These are phyloP conservation scores for Venustaconcha ellipsiformis DNA, from an alignment of 1,140 invertebrate genomes.

Conservation along the genomic window DNA sequence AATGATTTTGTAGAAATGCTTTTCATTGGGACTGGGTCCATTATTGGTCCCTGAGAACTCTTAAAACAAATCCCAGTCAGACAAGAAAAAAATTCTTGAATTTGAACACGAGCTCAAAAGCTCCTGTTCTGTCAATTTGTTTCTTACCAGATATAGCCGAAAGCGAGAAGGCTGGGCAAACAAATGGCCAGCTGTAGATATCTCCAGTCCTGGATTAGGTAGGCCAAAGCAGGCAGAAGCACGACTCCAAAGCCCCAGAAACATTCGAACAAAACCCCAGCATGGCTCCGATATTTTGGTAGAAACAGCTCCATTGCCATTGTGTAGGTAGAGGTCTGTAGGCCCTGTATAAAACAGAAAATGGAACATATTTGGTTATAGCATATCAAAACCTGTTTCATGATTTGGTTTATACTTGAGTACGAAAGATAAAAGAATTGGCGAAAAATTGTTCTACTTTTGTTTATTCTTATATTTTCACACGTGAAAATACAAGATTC, in stretches of 20 bases:
- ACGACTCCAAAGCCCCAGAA: constrained; percentile 68
- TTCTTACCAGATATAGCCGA: constrained; percentile 56
- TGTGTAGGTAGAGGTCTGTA: constrained; percentile 57
- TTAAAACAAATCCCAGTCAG: no score
- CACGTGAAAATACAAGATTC: no score
- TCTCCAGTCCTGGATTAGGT: constrained; percentile 67
- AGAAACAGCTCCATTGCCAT: constrained; percentile 68
- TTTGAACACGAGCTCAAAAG: neutral
- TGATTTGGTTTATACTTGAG: no score
- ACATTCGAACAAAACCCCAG: constrained; percentile 67
- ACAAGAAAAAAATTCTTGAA: no score
- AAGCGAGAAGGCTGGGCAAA: constrained; percentile 44
- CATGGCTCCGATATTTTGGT: constrained; percentile 66
- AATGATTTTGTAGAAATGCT: no score
- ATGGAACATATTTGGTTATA: neutral
- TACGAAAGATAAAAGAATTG: no score
- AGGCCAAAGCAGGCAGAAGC: constrained; percentile 65
- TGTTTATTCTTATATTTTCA: no score
- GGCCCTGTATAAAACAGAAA: constrained; percentile 41
- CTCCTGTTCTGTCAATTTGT: neutral
- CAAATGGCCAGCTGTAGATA: constrained; percentile 66
- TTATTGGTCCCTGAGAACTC: no score
- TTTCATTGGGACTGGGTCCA: no score
- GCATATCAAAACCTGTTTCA: no score
- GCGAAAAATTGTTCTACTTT: no score